These are phyloP conservation scores for Coenobita brevimanus DNA, from an alignment of 1,140 invertebrate genomes.

Conservation along the genomic window DNA sequence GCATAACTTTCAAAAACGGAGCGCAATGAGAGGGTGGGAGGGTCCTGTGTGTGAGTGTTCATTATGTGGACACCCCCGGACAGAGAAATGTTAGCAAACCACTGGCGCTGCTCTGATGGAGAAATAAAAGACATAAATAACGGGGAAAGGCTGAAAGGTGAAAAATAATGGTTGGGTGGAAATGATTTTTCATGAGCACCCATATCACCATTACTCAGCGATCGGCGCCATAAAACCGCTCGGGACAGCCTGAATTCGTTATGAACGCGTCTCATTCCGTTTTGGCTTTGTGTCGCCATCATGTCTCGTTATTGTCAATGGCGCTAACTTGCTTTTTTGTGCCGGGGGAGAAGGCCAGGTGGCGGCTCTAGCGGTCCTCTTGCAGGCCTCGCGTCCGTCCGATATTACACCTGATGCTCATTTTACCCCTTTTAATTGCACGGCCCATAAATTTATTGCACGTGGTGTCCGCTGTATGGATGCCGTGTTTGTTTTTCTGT, in stretches of 20 bases:
- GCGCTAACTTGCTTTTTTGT: no score
- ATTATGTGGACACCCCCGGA: background rate
- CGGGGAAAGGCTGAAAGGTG: background rate
- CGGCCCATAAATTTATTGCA: no score
- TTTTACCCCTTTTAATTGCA: no score
- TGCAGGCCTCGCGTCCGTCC: no score
- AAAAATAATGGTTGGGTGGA: background rate
- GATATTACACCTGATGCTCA: no score
- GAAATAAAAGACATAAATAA: constrained; percentile 1
- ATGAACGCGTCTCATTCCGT: background rate
- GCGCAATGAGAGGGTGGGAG: background rate
- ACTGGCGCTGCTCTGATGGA: background rate
- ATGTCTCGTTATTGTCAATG: no score
- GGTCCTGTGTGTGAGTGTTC: background rate
- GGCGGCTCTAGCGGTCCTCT: no score
- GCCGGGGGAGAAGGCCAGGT: no score
- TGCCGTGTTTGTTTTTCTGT: no score
- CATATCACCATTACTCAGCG: background rate
- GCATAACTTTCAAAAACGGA: constrained; percentile 22
- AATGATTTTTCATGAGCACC: constrained; percentile 11
- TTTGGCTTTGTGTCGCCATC: background rate
- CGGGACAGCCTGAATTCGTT: background rate
- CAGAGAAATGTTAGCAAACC: constrained; percentile 2
- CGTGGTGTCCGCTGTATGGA: no score
- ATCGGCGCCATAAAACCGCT: background rate